Percentiles rank a stretch among this genome's conserved stretches.
These are phyloP conservation scores for Microctenopoma steveboyesi DNA, from an alignment of 2,797 vertebrate genomes.

Conservation along the genomic window DNA sequence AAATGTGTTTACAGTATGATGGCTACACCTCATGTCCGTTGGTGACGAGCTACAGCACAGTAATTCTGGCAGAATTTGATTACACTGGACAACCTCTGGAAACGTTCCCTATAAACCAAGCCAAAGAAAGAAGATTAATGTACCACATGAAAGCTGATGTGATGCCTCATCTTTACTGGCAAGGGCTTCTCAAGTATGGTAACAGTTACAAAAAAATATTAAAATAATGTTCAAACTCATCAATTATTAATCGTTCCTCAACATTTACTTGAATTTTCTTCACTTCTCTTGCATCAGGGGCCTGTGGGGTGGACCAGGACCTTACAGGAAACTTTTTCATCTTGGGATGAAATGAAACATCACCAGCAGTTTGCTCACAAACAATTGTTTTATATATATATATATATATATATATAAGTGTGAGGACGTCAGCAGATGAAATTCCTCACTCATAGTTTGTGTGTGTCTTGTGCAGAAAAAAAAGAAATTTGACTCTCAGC, in stretches of 20 bases:
- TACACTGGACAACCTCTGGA: conserved; percentile 90
- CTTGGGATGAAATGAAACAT: conserved; percentile 88
- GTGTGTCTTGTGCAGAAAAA: neutral
- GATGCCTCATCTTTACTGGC: conserved; percentile 97
- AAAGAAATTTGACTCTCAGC: neutral
- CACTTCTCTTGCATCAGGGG: conserved; percentile 83
- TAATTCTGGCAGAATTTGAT: conserved; percentile 96
- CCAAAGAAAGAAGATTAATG: conserved; percentile 92
- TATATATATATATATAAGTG: too few relatives aligned
- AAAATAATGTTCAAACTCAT: neutral
- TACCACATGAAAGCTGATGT: conserved; percentile 95
- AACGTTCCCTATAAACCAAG: conserved; percentile 95
- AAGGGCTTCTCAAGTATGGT: conserved; percentile 90
- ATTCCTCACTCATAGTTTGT: neutral
- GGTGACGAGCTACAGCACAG: conserved; percentile 92
- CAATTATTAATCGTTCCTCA: neutral
- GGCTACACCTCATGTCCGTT: conserved; percentile 97
- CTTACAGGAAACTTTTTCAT: conserved; percentile 90
- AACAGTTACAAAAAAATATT: neutral
- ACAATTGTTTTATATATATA: too few relatives aligned
- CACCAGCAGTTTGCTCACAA: neutral
- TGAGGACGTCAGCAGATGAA: neutral
- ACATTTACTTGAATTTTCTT: neutral
- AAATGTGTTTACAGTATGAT: conserved; percentile 87
- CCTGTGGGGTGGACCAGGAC: conserved; percentile 94